Percentiles rank a stretch among this genome's conserved stretches.
phyloP scores from a whole-genome alignment of 1,140 invertebrate genomes.

The Anthonomus grandis region DNA sequence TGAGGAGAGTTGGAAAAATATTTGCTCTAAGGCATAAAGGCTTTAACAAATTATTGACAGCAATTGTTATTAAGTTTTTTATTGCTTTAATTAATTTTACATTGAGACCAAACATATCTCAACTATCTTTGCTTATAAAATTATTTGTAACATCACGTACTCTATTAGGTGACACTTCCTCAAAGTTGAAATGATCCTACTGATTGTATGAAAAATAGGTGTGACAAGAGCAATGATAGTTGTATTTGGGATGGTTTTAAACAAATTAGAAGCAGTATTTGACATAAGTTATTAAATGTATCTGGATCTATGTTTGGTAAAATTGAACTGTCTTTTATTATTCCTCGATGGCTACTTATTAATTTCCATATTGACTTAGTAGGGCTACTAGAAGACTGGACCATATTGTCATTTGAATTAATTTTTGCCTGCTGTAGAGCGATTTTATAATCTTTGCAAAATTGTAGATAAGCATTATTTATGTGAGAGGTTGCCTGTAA shows the following conservation, averaged over 20 bases:
- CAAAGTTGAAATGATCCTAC: neutral
- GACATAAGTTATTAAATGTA: neutral
- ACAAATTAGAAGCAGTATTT: neutral
- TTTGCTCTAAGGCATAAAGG: neutral
- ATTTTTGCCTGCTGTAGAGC: neutral
- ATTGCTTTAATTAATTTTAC: neutral
- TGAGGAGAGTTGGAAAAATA: too few species aligned
- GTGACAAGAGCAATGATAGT: neutral
- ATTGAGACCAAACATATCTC: neutral
- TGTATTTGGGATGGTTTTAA: neutral
- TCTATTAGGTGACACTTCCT: neutral
- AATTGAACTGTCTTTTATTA: neutral
- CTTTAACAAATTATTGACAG: neutral
- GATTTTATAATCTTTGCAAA: neutral
- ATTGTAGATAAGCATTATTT: neutral
- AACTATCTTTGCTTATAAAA: neutral
- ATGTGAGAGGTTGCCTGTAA: neutral
- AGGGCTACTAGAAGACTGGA: too few species aligned
- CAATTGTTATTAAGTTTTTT: neutral
- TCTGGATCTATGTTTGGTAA: neutral
- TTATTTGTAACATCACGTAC: neutral
- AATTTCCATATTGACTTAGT: too few species aligned
- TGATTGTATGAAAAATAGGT: neutral
- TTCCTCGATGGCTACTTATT: neutral
- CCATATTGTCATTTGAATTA: too few species aligned